Percentiles rank a stretch among this genome's conserved stretches.
Conservation (phyloP, 1,140 invertebrate genomes). For the Wiebesia pumilae region DNA sequence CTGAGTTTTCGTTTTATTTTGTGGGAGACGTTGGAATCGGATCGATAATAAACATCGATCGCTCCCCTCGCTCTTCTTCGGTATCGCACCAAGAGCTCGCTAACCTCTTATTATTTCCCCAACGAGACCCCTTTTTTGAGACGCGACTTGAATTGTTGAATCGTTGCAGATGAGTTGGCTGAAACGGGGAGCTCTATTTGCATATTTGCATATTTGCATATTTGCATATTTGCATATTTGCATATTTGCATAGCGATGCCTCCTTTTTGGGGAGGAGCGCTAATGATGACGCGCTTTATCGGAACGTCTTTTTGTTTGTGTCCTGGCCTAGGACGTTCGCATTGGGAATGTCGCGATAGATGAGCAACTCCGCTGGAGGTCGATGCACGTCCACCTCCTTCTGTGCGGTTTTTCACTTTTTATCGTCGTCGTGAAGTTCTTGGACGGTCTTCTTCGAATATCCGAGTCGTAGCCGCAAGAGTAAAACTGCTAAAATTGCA, state of each 20-base stretch:
- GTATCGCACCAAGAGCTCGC: background rate
- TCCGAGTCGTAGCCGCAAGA: too few relatives aligned
- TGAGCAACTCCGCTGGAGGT: background rate
- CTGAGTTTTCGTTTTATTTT: constrained; percentile 22
- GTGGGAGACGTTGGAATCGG: constrained; percentile 25
- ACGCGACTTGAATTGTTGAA: background rate
- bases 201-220: background rate
- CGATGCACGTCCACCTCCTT: background rate
- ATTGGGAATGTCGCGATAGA: background rate
- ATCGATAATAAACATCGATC: constrained; percentile 40
- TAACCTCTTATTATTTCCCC: constrained; percentile 1
- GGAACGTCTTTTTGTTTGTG: background rate
- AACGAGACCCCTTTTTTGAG: background rate
- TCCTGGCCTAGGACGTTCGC: background rate
- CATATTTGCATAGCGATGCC: background rate
- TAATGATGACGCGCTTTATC: background rate
- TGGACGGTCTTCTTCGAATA: too few relatives aligned
- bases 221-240: background rate
- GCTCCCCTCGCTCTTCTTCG: background rate
- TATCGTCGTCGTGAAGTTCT: too few relatives aligned
- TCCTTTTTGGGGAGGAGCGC: background rate
- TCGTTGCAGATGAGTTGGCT: background rate
- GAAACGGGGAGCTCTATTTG: background rate
- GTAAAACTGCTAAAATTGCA: too few relatives aligned
- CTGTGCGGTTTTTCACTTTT: background rate